phyloP scores from a whole-genome alignment of 2,797 vertebrate genomes.

The Amblyraja radiata region DNA sequence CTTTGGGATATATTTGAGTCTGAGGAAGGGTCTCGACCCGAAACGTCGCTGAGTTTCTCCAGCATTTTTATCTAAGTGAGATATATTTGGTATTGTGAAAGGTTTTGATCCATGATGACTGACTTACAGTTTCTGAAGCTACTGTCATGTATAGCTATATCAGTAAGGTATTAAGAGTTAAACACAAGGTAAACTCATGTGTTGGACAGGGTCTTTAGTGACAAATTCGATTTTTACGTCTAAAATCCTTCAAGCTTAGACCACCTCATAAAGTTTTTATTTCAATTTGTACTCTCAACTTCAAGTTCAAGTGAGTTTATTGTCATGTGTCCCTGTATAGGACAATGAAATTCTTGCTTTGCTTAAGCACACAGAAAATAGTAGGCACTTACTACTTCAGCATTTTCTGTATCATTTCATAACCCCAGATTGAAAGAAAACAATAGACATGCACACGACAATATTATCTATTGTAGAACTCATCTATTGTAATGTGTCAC shows the following conservation, averaged over 20 bases:
- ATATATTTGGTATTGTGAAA: background rate
- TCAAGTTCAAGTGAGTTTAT: too few relatives aligned
- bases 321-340: too few relatives aligned
- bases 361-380: too few relatives aligned
- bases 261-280: background rate
- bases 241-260: too few relatives aligned
- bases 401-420: background rate
- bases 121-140: background rate
- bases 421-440: background rate
- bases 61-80: too few relatives aligned
- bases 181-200: background rate
- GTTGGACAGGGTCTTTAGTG: background rate
- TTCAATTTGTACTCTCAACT: background rate
- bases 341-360: too few relatives aligned
- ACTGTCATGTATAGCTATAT: too few relatives aligned
- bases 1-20: background rate
- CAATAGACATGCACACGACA: too few relatives aligned
- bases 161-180: background rate
- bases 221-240: constrained; percentile 10
- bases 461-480: background rate
- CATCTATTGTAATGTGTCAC: too few relatives aligned
- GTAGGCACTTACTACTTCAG: too few relatives aligned
- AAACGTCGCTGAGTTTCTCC: too few relatives aligned
- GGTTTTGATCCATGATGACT: background rate
- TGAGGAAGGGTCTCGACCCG: too few relatives aligned